Percentiles rank a stretch among this genome's conserved stretches.
These are phyloP conservation scores for Torymus auratus DNA, from an alignment of 2,888 invertebrate species.

Conservation along the genomic window DNA sequence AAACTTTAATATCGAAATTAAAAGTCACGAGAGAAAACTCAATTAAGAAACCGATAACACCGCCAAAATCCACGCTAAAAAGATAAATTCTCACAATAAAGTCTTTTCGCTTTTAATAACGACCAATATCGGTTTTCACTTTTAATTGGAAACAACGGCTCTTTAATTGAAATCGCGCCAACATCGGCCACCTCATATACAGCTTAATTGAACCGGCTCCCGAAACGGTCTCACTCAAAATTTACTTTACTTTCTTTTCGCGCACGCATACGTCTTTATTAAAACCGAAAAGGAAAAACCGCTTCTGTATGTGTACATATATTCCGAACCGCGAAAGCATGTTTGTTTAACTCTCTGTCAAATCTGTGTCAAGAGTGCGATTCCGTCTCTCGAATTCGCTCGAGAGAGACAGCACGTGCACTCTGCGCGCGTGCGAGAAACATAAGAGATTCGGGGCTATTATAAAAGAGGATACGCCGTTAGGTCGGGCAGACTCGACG, in stretches of 20 bases:
- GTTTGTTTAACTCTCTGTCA: constrained; percentile 32
- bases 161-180: no score
- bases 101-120: no score
- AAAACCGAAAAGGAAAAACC: constrained; percentile 35
- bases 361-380: constrained; percentile 45
- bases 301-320: no score
- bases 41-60: no score
- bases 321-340: constrained; percentile 31
- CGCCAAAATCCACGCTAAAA: no score
- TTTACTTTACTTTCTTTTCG: constrained; percentile 32
- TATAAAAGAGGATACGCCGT: constrained; percentile 30
- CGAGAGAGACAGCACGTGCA: constrained; percentile 11
- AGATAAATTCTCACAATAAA: no score
- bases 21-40: no score
- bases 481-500: constrained; percentile 26
- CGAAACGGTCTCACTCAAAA: background rate
- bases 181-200: no score
- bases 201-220: no score
- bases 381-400: background rate
- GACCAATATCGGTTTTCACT: background rate
- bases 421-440: background rate
- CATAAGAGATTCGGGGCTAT: constrained; percentile 20
- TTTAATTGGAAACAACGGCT: background rate
- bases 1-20: background rate
- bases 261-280: no score